Conservation (phyloP, 92 coral and sea anemone genomes). For the Bergia puertoricense region DNA sequence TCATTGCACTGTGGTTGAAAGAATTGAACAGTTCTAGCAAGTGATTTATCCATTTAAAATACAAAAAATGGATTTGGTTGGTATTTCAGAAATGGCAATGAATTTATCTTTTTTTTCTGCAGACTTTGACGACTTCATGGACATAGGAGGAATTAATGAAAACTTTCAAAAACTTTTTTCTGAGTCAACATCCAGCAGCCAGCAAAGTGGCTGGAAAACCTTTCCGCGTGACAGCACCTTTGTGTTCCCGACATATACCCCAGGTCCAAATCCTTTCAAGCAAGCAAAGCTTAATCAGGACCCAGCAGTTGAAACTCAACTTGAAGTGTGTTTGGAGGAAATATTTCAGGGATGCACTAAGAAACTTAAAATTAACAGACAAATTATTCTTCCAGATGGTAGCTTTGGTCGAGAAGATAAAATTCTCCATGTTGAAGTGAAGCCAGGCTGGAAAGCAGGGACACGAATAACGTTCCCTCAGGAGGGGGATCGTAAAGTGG, state of each 20-base stretch:
- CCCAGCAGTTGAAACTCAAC: conserved; percentile 75
- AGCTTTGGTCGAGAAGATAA: conserved; percentile 67
- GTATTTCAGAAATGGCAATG: not conserved
- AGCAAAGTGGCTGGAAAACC: conserved; percentile 61
- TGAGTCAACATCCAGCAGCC: conserved; percentile 38
- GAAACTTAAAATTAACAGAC: conserved; percentile 77
- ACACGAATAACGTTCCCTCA: conserved; percentile 79
- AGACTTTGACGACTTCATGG: conserved; percentile 70
- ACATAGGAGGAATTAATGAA: conserved; percentile 42
- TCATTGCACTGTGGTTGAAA: not conserved
- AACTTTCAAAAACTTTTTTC: conserved; percentile 52
- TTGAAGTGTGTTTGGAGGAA: conserved; percentile 87
- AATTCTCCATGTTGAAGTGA: conserved; percentile 78
- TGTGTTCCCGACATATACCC: conserved; percentile 49
- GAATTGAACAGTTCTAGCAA: too few species aligned
- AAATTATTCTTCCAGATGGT: conserved; percentile 56
- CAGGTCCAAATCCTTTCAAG: conserved; percentile 65
- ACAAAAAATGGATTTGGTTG: not conserved
- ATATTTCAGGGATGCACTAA: conserved; percentile 73
- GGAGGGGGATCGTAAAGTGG: conserved; percentile 80
- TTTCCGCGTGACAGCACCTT: conserved; percentile 60
- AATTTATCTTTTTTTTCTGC: not conserved
- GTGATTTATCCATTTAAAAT: not conserved
- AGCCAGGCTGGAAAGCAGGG: conserved; percentile 99
- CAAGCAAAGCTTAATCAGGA: conserved; percentile 63